These are phyloP conservation scores for Oscheius sp. DNA, from an alignment of 2,888 invertebrate species.

Conservation along the genomic window DNA sequence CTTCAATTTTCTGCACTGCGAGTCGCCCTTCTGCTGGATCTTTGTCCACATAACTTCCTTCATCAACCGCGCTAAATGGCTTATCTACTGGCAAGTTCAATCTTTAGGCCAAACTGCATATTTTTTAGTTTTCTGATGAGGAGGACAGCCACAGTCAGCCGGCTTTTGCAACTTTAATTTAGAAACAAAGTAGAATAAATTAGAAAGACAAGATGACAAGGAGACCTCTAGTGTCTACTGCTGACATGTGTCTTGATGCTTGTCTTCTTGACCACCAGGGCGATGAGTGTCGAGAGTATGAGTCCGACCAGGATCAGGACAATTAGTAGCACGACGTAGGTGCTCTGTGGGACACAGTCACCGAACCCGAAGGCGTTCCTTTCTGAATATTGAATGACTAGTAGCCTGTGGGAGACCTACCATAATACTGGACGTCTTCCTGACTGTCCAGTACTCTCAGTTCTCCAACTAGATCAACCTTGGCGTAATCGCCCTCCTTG, in stretches of 20 bases:
- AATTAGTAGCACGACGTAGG: slow-evolving; percentile 14
- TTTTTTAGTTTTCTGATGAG: slow-evolving; percentile 7
- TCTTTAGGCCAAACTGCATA: background rate
- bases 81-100: slow-evolving; percentile 8
- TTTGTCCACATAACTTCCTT: background rate
- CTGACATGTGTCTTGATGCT: slow-evolving; percentile 12
- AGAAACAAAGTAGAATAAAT: slow-evolving; percentile 4
- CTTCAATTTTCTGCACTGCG: background rate
- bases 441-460: slow-evolving; percentile 68
- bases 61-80: slow-evolving; percentile 5
- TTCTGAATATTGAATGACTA: background rate
- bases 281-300: slow-evolving; percentile 15
- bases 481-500: slow-evolving; percentile 50
- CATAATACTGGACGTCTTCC: slow-evolving; percentile 67
- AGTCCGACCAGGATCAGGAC: slow-evolving; percentile 15
- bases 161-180: background rate
- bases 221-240: slow-evolving; percentile 4
- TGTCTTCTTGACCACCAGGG: slow-evolving; percentile 15
- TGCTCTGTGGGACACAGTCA: slow-evolving; percentile 23
- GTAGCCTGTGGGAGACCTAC: slow-evolving; percentile 29
- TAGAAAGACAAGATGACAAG: background rate
- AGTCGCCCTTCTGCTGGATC: background rate
- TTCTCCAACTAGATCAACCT: slow-evolving; percentile 66
- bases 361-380: slow-evolving; percentile 9
- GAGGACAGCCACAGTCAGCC: background rate